phyloP scores from a whole-genome alignment of 30 jellyfish, hydroid and myxozoan genomes.

The Cassiopea andromeda region DNA sequence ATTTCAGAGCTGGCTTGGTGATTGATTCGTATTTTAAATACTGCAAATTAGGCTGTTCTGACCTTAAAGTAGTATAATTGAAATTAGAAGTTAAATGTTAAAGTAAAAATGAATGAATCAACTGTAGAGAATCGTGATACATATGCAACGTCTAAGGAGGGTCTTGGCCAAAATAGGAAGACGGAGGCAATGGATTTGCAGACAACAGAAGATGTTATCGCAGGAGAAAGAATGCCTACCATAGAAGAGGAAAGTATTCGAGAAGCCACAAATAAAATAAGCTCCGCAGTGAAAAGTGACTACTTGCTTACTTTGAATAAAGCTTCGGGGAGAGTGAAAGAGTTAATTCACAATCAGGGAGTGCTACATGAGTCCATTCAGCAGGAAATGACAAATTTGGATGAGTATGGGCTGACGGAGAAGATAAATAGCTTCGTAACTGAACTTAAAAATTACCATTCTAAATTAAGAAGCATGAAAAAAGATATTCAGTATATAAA shows the following conservation, averaged over 20 bases:
- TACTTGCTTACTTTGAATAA: constrained; percentile 27
- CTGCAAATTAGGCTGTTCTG: not conserved
- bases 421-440: constrained; percentile 46
- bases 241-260: not conserved
- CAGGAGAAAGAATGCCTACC: not conserved
- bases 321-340: constrained; percentile 51
- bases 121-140: not conserved
- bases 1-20: too few relatives aligned
- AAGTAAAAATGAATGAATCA: not conserved
- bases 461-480: constrained; percentile 37
- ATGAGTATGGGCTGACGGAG: constrained; percentile 54
- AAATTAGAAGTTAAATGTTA: not conserved
- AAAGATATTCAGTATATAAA: constrained; percentile 50
- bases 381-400: constrained; percentile 65
- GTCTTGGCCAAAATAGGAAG: not conserved
- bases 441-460: constrained; percentile 51
- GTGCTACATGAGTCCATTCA: constrained; percentile 71
- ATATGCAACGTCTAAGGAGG: not conserved
- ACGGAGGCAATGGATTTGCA: not conserved
- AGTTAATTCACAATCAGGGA: constrained; percentile 63
- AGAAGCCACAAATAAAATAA: not conserved
- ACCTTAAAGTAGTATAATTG: not conserved
- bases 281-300: constrained; percentile 32
- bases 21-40: too few relatives aligned
- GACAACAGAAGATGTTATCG: not conserved